These are phyloP conservation scores for Tipula unca DNA, from an alignment of 2,888 invertebrate genomes.

Conservation along the genomic window DNA sequence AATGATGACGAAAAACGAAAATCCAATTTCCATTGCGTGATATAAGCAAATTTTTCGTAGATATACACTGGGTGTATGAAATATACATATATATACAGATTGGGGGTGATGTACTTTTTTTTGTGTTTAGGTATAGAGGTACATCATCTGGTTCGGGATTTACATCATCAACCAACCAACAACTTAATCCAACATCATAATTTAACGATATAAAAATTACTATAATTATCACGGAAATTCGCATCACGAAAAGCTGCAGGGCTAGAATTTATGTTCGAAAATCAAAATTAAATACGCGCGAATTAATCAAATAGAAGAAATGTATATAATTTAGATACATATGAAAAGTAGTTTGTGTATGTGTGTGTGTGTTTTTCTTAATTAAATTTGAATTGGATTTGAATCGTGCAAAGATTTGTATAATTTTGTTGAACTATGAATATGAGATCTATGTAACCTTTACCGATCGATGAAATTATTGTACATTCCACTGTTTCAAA, in stretches of 20 bases:
- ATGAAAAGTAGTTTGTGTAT: background rate
- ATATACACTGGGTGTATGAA: background rate
- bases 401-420: no score
- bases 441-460: no score
- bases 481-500: no score
- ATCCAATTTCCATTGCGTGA: constrained; percentile 8
- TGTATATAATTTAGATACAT: background rate
- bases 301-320: background rate
- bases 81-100: background rate
- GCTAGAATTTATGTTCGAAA: background rate
- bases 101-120: background rate
- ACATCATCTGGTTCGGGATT: background rate
- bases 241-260: background rate
- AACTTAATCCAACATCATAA: background rate
- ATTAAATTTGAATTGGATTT: background rate
- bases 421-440: no score
- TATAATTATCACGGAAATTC: background rate
- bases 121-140: background rate
- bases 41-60: background rate
- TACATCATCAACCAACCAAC: background rate
- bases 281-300: background rate
- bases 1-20: background rate
- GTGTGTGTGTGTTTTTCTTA: background rate
- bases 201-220: background rate
- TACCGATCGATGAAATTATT: no score